Base-by-base conservation (phyloP, 2,797 vertebrate genomes). In the Thunnus albacares region DNA sequence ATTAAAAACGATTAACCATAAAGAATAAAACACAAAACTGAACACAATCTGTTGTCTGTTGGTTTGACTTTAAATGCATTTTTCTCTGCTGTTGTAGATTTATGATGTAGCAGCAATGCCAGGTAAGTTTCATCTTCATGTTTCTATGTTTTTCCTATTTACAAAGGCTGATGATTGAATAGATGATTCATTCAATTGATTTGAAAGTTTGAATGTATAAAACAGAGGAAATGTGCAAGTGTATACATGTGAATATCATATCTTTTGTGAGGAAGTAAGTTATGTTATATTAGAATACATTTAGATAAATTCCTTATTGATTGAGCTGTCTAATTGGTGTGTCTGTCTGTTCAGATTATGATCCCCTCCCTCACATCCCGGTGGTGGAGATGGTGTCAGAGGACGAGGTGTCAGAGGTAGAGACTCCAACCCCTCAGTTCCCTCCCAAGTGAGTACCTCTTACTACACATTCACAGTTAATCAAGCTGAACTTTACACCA, bases 301-400 rank as follows among this genome's bases (percentile, higher is more conserved):
- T 6, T 11, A 38, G 11, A 38, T 38, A 12, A 38, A 38, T 38
- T 38, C 38, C 13, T 43, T 43, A 22, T 26, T 15, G n/a, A 38
- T 35, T 49, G 24, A 45, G 24, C 17, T 51, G 0, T 75, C n/a
- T 66, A 30, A 51, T 35, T 49, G 41, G 2, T 68, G 30, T 28
- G 2, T 22, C 10, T 65, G 7, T 77, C 18, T 75, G 55, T 84
- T 3, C 83, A 96, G 95, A 95, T 80, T 85, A 4, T 17, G 95
- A 96, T 26, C 94, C 94, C 4, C 88, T 94, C 30, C 94, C 95
- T 28, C 91, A 96, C 76, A 93, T 95, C 82, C 93, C 95, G 0
- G 95, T 96, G 81, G 93, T 95, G 85, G 95, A 96, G 86, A 88
- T 96, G 81, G 22, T 88, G n/a, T 95, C 96, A 18, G 95, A 96